phyloP scores from a whole-genome alignment of 2,113 vertebrate genomes.

The Peromyscus polionotus region DNA sequence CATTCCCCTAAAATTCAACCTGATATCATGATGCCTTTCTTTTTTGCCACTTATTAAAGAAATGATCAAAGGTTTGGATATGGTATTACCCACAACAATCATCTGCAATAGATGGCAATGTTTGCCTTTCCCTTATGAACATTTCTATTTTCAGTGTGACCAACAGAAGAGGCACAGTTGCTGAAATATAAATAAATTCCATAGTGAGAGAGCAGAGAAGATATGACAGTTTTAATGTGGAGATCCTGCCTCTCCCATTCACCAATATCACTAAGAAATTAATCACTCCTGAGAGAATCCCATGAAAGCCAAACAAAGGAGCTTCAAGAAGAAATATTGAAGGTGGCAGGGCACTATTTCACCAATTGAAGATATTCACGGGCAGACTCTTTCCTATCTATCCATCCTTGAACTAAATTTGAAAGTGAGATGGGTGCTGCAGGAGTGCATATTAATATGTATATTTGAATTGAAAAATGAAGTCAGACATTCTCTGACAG shows the following conservation, averaged over 20 bases:
- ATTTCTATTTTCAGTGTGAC: background rate
- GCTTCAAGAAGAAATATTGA: slow-evolving; percentile 61
- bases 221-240: slow-evolving; percentile 39
- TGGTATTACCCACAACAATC: background rate
- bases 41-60: background rate
- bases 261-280: slow-evolving; percentile 56
- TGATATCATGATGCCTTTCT: background rate
- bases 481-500: slow-evolving; percentile 73
- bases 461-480: slow-evolving; percentile 79
- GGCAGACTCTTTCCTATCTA: slow-evolving; percentile 12
- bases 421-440: slow-evolving; percentile 59
- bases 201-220: background rate
- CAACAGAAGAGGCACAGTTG: background rate
- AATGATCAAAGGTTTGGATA: background rate
- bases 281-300: slow-evolving; percentile 46
- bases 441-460: slow-evolving; percentile 67
- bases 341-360: slow-evolving; percentile 46
- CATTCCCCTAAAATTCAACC: background rate
- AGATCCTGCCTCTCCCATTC: slow-evolving; percentile 13
- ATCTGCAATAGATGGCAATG: background rate
- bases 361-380: background rate
- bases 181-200: background rate
- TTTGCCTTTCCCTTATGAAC: background rate
- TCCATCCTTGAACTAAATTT: slow-evolving; percentile 57
- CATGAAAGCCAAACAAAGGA: slow-evolving; percentile 23